Conservation (phyloP, 1,140 invertebrate species). For the Caenorhabditis tropicalis region DNA sequence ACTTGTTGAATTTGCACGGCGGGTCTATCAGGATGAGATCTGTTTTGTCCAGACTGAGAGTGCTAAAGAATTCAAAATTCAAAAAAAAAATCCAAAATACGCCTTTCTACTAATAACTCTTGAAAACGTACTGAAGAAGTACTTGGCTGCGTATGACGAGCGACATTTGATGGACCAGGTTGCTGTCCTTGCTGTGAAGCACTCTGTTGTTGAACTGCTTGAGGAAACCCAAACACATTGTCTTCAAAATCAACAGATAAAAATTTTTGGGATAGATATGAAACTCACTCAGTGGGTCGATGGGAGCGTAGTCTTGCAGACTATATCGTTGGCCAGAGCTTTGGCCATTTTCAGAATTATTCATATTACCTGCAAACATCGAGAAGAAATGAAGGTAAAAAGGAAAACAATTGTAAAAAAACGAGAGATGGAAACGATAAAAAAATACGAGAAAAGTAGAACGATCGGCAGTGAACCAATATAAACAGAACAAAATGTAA, state of each 20-base stretch:
- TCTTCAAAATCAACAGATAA: too few species aligned
- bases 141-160: background rate
- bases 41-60: too few species aligned
- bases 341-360: too few species aligned
- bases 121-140: background rate
- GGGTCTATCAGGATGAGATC: too few species aligned
- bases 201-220: background rate
- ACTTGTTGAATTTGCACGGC: too few species aligned
- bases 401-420: background rate
- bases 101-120: too few species aligned
- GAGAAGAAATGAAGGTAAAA: background rate
- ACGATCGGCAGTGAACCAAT: background rate
- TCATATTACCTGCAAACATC: too few species aligned
- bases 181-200: background rate
- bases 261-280: background rate
- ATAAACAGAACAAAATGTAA: background rate
- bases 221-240: too few species aligned
- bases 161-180: background rate
- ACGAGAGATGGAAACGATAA: background rate
- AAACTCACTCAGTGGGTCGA: conserved; percentile 1
- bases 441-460: background rate
- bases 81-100: too few species aligned
- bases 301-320: background rate
- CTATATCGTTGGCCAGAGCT: background rate
- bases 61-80: too few species aligned